Base-by-base conservation (phyloP, 1,140 invertebrate genomes). In the Meloidogyne floridensis region DNA sequence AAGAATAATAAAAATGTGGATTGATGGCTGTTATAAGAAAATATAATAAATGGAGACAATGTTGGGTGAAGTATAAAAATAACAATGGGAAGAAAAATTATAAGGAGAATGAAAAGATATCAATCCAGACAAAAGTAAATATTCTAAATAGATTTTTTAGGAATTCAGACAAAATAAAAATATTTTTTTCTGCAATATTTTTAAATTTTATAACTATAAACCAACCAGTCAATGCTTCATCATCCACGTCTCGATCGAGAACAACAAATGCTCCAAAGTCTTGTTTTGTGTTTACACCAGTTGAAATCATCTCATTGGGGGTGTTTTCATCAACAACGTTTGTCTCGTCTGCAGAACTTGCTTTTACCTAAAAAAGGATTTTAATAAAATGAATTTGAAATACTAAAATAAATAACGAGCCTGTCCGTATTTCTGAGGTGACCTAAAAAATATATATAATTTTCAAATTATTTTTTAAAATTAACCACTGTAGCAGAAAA, bases 381-480 rank as follows among this genome's bases (percentile, higher is more conserved):
- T 47, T 8, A 47, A 47, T 47, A 47, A 47, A 47, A 6, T 47
- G 47, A 47, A 32, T 47, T 47, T 47, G 7, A 47, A 47, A 47
- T 47, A 47, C 32, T 32, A 32, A 32, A 32, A 32, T 32, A 47
- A 47, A 47, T 4, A 59, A 59, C 20, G 15, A n/a, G 59, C 88
- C 83, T 89, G 83, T 72, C 87, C 88, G 84, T 89, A 90, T 82
- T 89, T 89, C 18, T 90, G 87, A 18, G 88, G 88, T 13, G 85
- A 87, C 56, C 56, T 59, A 15, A 15, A 59, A 59, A 59, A 54
- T 6, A 54, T 9, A 3, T 2, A 54, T 54, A 54, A 54, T 54
- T 11, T 11, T 11, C 2, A 54, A 54, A 53, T 8, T 6, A 53
- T 59, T 15, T 15, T 15, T 15, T 59, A 15, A 59, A 59, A 59